A percentile compares a stretch with the other conserved stretches of the same genome.
phyloP scores from a whole-genome alignment of 2,797 vertebrate species.

The Natrix natrix region DNA sequence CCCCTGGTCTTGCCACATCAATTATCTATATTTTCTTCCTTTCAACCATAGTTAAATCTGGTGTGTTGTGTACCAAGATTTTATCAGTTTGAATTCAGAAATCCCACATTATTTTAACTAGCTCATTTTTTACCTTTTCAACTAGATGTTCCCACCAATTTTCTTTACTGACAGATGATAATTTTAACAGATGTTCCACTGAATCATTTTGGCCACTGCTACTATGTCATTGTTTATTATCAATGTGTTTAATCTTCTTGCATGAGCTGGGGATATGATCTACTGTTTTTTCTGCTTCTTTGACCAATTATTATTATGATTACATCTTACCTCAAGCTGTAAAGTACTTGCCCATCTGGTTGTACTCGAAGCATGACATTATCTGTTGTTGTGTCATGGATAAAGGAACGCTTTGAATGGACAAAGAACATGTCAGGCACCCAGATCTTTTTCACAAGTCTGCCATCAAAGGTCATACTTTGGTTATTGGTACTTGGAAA shows the following conservation, averaged over 20 bases:
- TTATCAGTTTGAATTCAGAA: neutral
- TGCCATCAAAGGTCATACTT: constrained; percentile 97
- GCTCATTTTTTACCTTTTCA: neutral
- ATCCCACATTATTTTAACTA: neutral
- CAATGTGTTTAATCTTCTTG: neutral
- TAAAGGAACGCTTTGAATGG: constrained; percentile 97
- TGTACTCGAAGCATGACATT: constrained; percentile 97
- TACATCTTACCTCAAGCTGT: constrained; percentile 88
- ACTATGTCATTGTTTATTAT: neutral
- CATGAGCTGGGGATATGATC: neutral
- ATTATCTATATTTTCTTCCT: neutral
- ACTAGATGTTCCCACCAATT: neutral
- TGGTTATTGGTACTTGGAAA: constrained; percentile 96
- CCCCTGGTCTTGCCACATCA: neutral
- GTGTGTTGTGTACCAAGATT: neutral
- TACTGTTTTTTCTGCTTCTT: neutral
- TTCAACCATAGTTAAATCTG: neutral
- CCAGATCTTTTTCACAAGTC: constrained; percentile 98
- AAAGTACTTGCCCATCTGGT: constrained; percentile 94
- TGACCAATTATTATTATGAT: neutral
- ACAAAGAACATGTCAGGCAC: constrained; percentile 99
- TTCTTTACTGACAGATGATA: neutral
- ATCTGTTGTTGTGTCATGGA: constrained; percentile 96
- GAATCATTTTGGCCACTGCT: neutral
- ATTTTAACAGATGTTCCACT: neutral